Evolutionary conservation across 2,888 invertebrate genomes (phyloP).

Genomic region (Euplagia quadripunctaria): DNA sequence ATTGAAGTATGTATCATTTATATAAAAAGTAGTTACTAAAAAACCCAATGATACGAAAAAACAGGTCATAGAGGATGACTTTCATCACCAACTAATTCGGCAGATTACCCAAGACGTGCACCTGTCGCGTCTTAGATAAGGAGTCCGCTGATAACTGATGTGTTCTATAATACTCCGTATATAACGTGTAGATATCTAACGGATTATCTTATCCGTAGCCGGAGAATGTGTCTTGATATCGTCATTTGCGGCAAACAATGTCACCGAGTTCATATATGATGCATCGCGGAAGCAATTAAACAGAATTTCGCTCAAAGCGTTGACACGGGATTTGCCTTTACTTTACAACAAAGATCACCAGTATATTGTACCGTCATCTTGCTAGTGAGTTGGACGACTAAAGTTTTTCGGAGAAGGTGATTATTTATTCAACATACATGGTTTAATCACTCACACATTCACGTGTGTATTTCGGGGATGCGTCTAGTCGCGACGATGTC

Average conservation of each 20-base stretch:
- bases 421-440: too few species aligned
- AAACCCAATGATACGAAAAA: neutral
- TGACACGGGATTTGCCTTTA: too few species aligned
- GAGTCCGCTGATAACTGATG: neutral
- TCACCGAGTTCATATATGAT: neutral
- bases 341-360: too few species aligned
- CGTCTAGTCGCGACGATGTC: too few species aligned
- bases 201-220: neutral
- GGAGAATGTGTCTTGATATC: neutral
- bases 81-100: neutral
- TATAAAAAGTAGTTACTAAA: neutral
- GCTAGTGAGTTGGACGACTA: too few species aligned
- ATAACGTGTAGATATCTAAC: neutral
- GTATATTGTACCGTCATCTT: too few species aligned
- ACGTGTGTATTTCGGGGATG: too few species aligned
- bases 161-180: neutral
- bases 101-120: slow-evolving; percentile 2
- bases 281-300: neutral
- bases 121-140: slow-evolving; percentile 2
- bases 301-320: neutral
- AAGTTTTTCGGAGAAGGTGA: too few species aligned
- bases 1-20: neutral
- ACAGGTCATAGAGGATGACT: neutral
- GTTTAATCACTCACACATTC: too few species aligned
- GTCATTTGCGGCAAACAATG: neutral